A percentile compares a stretch with the other conserved stretches of the same genome.
Conservation (phyloP, 2,113 vertebrate genomes). For the Bubo bubo region DNA sequence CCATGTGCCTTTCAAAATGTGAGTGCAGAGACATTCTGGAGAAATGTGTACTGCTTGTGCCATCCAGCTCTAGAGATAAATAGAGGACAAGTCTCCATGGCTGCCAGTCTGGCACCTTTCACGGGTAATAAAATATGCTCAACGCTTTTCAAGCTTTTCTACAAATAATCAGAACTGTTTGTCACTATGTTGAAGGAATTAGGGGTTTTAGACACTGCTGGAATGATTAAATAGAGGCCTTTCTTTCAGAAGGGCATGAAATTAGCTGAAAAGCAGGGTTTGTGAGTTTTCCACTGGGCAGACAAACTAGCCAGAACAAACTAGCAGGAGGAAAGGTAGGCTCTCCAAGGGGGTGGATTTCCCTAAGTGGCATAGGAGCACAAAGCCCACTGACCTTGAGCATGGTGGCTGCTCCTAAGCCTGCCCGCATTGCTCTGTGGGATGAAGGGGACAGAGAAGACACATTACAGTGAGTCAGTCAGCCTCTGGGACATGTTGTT, state of each 20-base stretch:
- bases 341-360: background rate
- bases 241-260: slow-evolving; percentile 40
- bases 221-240: slow-evolving; percentile 24
- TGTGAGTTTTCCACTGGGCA: background rate
- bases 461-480: background rate
- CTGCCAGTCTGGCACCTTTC: slow-evolving; percentile 37
- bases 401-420: background rate
- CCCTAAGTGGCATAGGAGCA: background rate
- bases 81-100: slow-evolving; percentile 18
- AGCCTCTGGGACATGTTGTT: background rate
- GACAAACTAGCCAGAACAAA: background rate
- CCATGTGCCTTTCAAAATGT: background rate
- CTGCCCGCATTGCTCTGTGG: background rate
- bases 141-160: slow-evolving; percentile 39
- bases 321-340: background rate
- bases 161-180: slow-evolving; percentile 54
- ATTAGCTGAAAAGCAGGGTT: slow-evolving; percentile 21
- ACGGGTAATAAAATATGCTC: slow-evolving; percentile 18
- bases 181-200: slow-evolving; percentile 43
- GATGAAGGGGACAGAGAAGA: background rate
- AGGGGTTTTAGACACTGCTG: background rate
- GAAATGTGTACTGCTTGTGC: background rate
- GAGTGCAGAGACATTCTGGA: background rate
- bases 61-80: slow-evolving; percentile 6
- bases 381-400: background rate